Percentiles rank a stretch among this genome's conserved stretches.
phyloP scores from a whole-genome alignment of 2,888 invertebrate genomes.

The Petrophora chlorosata region DNA sequence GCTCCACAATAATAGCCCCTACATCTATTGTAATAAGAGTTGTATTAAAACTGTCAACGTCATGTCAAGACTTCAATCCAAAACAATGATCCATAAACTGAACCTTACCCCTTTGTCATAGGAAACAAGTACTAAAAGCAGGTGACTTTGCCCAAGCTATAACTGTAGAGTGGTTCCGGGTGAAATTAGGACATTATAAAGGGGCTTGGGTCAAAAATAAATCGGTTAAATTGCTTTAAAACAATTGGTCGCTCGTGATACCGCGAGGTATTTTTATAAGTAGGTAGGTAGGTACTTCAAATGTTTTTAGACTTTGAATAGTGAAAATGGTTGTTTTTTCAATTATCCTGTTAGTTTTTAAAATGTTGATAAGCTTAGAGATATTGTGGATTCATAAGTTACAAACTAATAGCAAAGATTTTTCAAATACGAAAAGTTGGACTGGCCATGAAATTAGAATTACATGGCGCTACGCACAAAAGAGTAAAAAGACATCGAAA shows the following conservation, averaged over 20 bases:
- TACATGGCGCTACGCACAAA: too few species aligned
- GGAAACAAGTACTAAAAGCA: not conserved
- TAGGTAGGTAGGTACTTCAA: too few species aligned
- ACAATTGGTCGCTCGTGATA: not conserved
- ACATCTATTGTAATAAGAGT: constrained; percentile 10
- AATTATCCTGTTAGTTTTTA: too few species aligned
- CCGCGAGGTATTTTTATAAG: too few species aligned
- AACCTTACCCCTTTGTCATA: constrained; percentile 6
- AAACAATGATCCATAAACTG: constrained; percentile 3
- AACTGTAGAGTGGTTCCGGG: not conserved
- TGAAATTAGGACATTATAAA: constrained; percentile 5
- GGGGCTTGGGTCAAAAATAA: constrained; percentile 1
- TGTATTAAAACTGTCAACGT: not conserved
- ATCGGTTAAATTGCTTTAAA: not conserved
- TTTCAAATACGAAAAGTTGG: too few species aligned
- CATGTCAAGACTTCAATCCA: not conserved
- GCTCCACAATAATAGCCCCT: constrained; percentile 9
- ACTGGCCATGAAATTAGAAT: too few species aligned
- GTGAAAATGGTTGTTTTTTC: too few species aligned
- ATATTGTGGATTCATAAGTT: too few species aligned
- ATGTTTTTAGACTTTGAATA: too few species aligned
- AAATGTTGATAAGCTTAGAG: too few species aligned
- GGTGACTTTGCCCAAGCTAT: not conserved
- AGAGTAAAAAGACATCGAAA: too few species aligned
- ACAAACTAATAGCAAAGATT: too few species aligned